Evolutionary conservation across 2,888 invertebrate genomes (phyloP), one percentile per base, ranked within the genome.

Genomic region (Onchidella celtica): DNA sequence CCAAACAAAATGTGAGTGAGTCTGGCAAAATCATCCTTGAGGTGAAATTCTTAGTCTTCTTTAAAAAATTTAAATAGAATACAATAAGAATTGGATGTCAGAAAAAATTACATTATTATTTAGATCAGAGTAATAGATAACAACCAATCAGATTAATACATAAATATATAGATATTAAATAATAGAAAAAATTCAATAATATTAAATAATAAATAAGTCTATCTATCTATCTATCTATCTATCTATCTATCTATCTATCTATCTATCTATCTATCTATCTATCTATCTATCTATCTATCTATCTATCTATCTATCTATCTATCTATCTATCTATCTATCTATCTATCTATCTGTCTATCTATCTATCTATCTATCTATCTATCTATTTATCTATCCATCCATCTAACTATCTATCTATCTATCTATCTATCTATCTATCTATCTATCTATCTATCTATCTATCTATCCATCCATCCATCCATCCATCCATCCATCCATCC

Each of bases 331-430:
- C 59, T 59, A 14, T 59, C 59, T 59, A 24, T 59, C 59, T 59
- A 24, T 59, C 59, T 59, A 24, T 59, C 59, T 59, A n/a, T 59
- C 59, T 59, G 59, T 59, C 59, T 59, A n/a, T 59, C 59, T 59
- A 17, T 47, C 59, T 59, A n/a, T 59, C 59, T 59, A n/a, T 59
- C 24, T 59, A n/a, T n/a, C 59, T 59, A n/a, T 17, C 59, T 59
- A n/a, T n/a, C 59, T 59, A n/a, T 17, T 47, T 59, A 59, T 59
- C 59, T 59, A 59, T n/a, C 59, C n/a, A n/a, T 59, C 59, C n/a
- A 24, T 59, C 59, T 59, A 59, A 4, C 17, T 59, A 24, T 59
- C 24, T 59, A 24, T n/a, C 59, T 59, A n/a, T n/a, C 59, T 59
- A 24, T 59, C 59, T 59, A 24, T 59, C 17, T 59, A 24, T 59